Evolutionary conservation across 1,140 invertebrate species (phyloP).

Genomic region (Zeugodacus cucurbitae): DNA sequence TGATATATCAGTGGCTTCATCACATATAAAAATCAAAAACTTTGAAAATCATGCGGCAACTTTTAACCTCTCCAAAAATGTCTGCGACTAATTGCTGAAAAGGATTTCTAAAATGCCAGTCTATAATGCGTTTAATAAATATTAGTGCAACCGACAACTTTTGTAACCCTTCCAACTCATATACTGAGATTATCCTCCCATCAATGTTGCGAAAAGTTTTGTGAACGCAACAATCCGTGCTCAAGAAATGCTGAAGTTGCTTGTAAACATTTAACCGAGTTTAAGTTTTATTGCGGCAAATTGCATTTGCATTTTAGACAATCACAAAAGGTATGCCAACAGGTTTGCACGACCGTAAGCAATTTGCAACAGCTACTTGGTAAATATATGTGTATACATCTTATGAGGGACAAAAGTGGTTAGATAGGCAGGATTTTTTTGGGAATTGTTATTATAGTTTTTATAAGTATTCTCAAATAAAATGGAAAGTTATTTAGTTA

Average conservation of each 20-base stretch:
- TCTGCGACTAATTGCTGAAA: too few species aligned
- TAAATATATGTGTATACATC: background rate
- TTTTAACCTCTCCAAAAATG: too few species aligned
- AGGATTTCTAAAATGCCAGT: too few species aligned
- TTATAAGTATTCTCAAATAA: too few species aligned
- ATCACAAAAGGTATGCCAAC: background rate
- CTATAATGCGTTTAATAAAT: too few species aligned
- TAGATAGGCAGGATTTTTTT: too few species aligned
- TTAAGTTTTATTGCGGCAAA: background rate
- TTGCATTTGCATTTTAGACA: slow-evolving; percentile 12
- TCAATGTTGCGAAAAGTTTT: background rate
- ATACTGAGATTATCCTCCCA: background rate
- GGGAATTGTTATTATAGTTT: too few species aligned
- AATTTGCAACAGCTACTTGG: background rate
- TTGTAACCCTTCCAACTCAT: background rate
- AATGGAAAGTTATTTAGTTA: too few species aligned
- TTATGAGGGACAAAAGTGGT: background rate
- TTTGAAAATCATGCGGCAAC: too few species aligned
- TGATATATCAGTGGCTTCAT: too few species aligned
- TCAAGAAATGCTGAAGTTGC: background rate
- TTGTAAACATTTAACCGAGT: slow-evolving; percentile 12
- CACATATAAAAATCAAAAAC: too few species aligned
- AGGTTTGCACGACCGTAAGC: background rate
- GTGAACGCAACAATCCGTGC: background rate
- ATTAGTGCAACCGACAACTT: too few species aligned